Evolutionary conservation across 2,888 invertebrate genomes (phyloP).

Genomic region (Metacarcinus magister): DNA sequence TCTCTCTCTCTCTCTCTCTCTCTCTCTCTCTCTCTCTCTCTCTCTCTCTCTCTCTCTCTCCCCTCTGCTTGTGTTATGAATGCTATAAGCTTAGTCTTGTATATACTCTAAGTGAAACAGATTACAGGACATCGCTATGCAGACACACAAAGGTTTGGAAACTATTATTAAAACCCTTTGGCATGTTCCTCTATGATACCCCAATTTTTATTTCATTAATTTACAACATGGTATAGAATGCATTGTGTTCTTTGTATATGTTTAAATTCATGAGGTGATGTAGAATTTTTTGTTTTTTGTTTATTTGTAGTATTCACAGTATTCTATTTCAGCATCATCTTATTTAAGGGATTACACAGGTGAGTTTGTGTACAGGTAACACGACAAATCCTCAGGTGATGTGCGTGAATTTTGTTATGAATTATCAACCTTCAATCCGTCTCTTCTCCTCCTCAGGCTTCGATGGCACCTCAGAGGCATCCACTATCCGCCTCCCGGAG

Average conservation of each 20-base stretch:
- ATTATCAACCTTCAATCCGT: not conserved
- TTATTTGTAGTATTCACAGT: not conserved
- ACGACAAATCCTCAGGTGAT: not conserved
- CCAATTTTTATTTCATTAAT: not conserved
- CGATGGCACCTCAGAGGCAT: conserved; percentile 66
- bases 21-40: conserved; percentile 17
- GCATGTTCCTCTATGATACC: no score
- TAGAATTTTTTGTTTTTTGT: not conserved
- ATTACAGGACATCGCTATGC: no score
- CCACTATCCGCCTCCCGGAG: conserved; percentile 72
- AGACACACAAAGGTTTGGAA: no score
- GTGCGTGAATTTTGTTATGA: not conserved
- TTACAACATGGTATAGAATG: not conserved
- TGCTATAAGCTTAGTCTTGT: no score
- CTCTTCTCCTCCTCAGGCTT: conserved; percentile 60
- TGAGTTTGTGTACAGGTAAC: not conserved
- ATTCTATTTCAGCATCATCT: not conserved
- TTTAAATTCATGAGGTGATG: not conserved
- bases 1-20: conserved; percentile 52
- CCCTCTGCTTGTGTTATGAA: no score
- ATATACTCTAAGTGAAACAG: no score
- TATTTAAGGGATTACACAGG: not conserved
- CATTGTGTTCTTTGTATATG: not conserved
- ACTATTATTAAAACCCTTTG: no score
- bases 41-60: no score